Evolutionary conservation across 2,888 invertebrate genomes (phyloP).

Genomic region (Lycocerus yunnanus): DNA sequence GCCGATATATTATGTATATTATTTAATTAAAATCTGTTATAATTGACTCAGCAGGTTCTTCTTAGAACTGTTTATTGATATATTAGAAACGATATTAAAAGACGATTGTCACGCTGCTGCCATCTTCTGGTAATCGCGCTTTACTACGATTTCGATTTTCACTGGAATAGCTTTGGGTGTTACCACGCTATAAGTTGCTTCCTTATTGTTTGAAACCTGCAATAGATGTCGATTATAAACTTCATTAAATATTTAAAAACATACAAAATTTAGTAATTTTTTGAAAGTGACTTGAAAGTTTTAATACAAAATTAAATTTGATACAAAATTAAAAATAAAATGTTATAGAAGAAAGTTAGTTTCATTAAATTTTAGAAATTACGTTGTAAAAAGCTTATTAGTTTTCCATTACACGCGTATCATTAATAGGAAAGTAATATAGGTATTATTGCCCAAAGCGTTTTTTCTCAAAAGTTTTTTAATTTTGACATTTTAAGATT

Average conservation of each 20-base stretch:
- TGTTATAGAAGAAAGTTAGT: no score
- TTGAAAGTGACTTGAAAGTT: no score
- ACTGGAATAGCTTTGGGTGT: slow-evolving; percentile 31
- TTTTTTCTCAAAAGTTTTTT: not conserved
- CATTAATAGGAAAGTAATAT: not conserved
- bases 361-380: not conserved
- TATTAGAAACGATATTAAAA: slow-evolving; percentile 26
- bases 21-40: not conserved
- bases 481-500: no score
- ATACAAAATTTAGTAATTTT: not conserved
- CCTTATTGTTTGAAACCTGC: slow-evolving; percentile 7
- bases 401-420: not conserved
- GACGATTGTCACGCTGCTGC: slow-evolving; percentile 17
- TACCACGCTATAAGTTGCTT: slow-evolving; percentile 34
- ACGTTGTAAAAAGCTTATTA: not conserved
- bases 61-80: slow-evolving; percentile 28
- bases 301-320: not conserved
- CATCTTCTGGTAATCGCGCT: slow-evolving; percentile 24
- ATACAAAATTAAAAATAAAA: not conserved
- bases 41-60: slow-evolving; percentile 25
- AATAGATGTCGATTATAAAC: slow-evolving; percentile 1
- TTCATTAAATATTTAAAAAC: not conserved
- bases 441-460: not conserved
- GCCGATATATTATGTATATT: no score
- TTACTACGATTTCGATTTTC: slow-evolving; percentile 20